Evolutionary conservation across 2,888 invertebrate species (phyloP).

Genomic region (Hirtodrosophila duncani): DNA sequence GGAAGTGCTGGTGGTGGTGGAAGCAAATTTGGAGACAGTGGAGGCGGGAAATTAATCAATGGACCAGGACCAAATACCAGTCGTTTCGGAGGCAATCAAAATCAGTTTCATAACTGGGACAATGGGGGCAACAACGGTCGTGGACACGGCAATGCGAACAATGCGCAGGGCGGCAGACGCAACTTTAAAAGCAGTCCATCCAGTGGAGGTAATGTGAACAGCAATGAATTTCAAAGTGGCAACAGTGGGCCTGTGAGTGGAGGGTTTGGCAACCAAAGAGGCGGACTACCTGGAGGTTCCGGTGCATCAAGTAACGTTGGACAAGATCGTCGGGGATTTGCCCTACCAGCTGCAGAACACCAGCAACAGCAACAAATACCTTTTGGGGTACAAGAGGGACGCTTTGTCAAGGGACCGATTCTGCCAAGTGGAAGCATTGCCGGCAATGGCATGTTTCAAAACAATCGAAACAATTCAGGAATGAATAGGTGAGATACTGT

Average conservation of each 20-base stretch:
- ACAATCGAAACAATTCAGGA: slow-evolving; percentile 37
- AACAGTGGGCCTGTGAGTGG: too few relatives aligned
- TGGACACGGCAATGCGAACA: slow-evolving; percentile 6
- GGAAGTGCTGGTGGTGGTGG: slow-evolving; percentile 19
- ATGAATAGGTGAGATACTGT: slow-evolving; percentile 52
- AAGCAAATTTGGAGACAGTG: slow-evolving; percentile 31
- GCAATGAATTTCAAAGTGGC: slow-evolving; percentile 43
- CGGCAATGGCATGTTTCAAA: slow-evolving; percentile 38
- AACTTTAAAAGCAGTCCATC: slow-evolving; percentile 38
- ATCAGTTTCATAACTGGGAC: slow-evolving; percentile 26
- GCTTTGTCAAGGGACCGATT: slow-evolving; percentile 49
- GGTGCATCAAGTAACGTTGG: slow-evolving; percentile 33
- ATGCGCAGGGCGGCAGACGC: slow-evolving; percentile 25
- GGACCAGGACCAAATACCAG: not conserved
- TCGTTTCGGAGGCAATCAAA: slow-evolving; percentile 10
- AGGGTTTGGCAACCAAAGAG: slow-evolving; percentile 23
- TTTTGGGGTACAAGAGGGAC: slow-evolving; percentile 74
- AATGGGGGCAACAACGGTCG: slow-evolving; percentile 12
- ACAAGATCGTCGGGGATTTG: slow-evolving; percentile 77
- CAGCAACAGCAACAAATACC: slow-evolving; percentile 49
- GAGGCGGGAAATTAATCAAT: slow-evolving; percentile 16
- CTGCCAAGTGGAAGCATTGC: slow-evolving; percentile 22
- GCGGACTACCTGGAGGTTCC: slow-evolving; percentile 7
- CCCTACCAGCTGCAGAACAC: slow-evolving; percentile 67
- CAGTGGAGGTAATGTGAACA: slow-evolving; percentile 29